Conservation (phyloP, 1,140 invertebrate species). For the Monochamus saltuarius region DNA sequence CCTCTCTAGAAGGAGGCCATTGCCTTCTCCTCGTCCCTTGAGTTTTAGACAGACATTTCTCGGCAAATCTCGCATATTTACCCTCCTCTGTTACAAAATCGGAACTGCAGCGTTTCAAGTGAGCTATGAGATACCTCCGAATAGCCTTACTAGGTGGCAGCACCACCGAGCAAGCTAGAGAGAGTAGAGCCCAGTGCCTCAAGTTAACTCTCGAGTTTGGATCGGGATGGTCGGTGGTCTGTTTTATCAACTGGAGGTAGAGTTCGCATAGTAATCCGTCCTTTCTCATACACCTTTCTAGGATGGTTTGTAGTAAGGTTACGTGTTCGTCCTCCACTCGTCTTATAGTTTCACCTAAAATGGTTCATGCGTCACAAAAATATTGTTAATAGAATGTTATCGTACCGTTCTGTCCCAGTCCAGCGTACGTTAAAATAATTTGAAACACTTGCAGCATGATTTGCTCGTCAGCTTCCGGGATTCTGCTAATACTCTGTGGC, state of each 20-base stretch:
- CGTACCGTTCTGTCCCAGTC: conserved; percentile 72
- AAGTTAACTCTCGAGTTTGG: conserved; percentile 85
- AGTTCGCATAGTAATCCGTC: conserved; percentile 87
- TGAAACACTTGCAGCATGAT: conserved; percentile 79
- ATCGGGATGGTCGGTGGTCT: conserved; percentile 89
- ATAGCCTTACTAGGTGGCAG: conserved; percentile 81
- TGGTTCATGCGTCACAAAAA: conserved; percentile 3
- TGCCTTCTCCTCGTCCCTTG: conserved; percentile 83
- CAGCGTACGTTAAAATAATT: conserved; percentile 76
- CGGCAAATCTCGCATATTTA: conserved; percentile 90
- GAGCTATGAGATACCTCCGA: conserved; percentile 86
- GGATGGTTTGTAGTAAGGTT: conserved; percentile 81
- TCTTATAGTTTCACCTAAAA: conserved; percentile 49
- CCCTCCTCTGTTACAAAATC: conserved; percentile 92
- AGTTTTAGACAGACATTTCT: conserved; percentile 86
- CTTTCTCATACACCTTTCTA: conserved; percentile 88
- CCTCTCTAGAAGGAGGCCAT: conserved; percentile 90
- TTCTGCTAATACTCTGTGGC: conserved; percentile 77
- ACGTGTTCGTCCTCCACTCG: conserved; percentile 84
- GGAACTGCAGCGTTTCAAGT: conserved; percentile 83
- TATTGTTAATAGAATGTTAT: not conserved
- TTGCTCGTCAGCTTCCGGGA: conserved; percentile 86
- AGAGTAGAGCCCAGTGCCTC: conserved; percentile 90
- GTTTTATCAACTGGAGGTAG: conserved; percentile 89
- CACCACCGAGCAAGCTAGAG: conserved; percentile 84